phyloP scores from a whole-genome alignment of 2,888 invertebrate genomes.

The Himalopsyche japonica region DNA sequence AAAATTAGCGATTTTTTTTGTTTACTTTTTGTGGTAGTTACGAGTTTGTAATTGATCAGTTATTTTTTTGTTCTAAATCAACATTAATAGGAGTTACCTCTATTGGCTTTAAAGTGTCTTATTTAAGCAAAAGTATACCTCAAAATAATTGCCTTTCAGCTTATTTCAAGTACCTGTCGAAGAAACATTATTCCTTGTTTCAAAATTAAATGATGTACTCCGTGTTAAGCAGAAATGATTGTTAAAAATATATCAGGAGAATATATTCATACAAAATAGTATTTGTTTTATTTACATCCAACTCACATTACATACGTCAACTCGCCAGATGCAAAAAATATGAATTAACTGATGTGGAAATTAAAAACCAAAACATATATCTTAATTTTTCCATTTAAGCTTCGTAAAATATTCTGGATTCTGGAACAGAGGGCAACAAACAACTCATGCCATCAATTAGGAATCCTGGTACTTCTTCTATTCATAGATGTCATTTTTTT shows the following conservation, averaged over 20 bases:
- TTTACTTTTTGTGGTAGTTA: background rate
- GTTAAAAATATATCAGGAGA: conserved; percentile 15
- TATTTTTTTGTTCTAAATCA: background rate
- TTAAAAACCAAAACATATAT: too few species aligned
- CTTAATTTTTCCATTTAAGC: too few species aligned
- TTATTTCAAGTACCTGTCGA: conserved; percentile 16
- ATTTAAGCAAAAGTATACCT: background rate
- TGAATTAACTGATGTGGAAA: too few species aligned
- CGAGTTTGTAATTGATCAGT: background rate
- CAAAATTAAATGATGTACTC: conserved; percentile 13
- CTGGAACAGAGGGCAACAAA: too few species aligned
- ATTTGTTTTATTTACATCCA: background rate
- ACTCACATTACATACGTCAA: background rate
- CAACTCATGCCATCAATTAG: too few species aligned
- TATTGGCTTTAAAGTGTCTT: conserved; percentile 18
- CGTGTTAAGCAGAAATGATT: conserved; percentile 1
- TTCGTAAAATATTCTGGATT: too few species aligned
- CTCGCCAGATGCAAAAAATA: too few species aligned
- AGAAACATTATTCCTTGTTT: conserved; percentile 8
- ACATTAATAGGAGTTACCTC: conserved; percentile 9
- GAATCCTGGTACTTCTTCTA: too few species aligned
- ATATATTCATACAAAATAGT: conserved; percentile 12
- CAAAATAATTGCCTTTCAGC: background rate
- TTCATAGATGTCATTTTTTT: too few species aligned
- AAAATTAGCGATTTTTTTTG: background rate